Conservation (phyloP, 2,797 vertebrate genomes). For the Sebastolobus alascanus region DNA sequence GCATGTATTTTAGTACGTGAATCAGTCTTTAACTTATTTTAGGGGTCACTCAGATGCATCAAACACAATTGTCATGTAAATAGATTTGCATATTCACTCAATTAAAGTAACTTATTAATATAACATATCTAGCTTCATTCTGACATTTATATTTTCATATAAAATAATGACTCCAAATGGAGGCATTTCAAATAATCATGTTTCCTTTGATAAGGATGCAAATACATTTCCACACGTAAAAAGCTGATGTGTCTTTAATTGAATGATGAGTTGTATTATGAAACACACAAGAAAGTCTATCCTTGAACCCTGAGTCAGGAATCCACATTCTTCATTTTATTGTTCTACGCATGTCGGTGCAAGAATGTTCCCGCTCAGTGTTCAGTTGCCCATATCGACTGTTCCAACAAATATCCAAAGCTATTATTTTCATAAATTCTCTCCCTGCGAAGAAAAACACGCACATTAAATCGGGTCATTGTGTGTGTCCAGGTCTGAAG, state of each 20-base stretch:
- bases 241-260: conserved; percentile 38
- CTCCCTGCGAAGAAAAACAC: conserved; percentile 66
- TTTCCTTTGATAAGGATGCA: conserved; percentile 27
- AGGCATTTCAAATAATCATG: background rate
- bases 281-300: conserved; percentile 44
- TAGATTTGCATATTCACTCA: conserved; percentile 42
- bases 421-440: conserved; percentile 76
- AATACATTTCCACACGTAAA: conserved; percentile 44
- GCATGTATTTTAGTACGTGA: conserved; percentile 17
- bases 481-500: conserved; percentile 69
- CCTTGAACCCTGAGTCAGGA: conserved; percentile 46
- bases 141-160: conserved; percentile 29
- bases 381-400: conserved; percentile 65
- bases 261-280: conserved; percentile 39
- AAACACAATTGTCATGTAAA: conserved; percentile 39
- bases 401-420: conserved; percentile 75
- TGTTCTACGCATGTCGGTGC: conserved; percentile 67
- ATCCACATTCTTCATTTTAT: conserved; percentile 70
- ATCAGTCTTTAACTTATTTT: conserved; percentile 56
- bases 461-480: conserved; percentile 70
- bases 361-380: conserved; percentile 64
- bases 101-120: conserved; percentile 55
- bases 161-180: conserved; percentile 30
- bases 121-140: conserved; percentile 30
- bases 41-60: conserved; percentile 30